A percentile compares a stretch with the other conserved stretches of the same genome.
Conservation (phyloP, 2,113 vertebrate species). For the Rhea pennata region DNA sequence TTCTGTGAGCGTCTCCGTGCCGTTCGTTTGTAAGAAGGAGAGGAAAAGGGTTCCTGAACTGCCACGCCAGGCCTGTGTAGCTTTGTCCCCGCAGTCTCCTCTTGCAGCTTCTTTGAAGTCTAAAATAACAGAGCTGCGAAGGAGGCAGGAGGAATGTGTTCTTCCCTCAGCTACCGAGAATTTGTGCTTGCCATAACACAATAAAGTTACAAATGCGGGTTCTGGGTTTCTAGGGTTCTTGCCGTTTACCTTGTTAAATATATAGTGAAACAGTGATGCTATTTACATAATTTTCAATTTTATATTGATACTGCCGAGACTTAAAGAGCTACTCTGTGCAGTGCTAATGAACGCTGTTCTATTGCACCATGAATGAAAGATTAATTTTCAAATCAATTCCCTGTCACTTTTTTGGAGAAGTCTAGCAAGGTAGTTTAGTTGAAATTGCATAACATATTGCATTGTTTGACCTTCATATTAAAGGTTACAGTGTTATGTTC, state of each 20-base stretch:
- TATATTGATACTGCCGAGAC: fast-evolving
- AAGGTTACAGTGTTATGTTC: neutral
- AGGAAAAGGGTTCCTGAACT: neutral
- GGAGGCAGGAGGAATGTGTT: neutral
- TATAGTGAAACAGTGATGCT: neutral
- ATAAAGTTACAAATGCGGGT: neutral
- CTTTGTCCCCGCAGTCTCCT: neutral
- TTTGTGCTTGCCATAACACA: neutral
- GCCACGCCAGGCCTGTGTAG: fast-evolving
- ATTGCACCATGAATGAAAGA: neutral
- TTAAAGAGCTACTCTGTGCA: neutral
- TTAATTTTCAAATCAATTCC: neutral
- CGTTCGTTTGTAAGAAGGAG: fast-evolving
- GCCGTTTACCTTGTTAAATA: neutral
- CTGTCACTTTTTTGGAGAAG: neutral
- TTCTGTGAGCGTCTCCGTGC: neutral
- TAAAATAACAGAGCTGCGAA: neutral
- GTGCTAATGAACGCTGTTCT: neutral
- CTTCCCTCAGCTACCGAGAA: neutral
- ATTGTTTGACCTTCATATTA: fast-evolving
- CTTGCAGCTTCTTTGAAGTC: fast-evolving
- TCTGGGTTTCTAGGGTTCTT: neutral
- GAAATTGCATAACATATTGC: neutral
- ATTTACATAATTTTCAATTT: neutral
- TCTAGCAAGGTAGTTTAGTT: neutral